Base-by-base conservation (phyloP, 1,140 invertebrate genomes). In the Sipha flava region DNA sequence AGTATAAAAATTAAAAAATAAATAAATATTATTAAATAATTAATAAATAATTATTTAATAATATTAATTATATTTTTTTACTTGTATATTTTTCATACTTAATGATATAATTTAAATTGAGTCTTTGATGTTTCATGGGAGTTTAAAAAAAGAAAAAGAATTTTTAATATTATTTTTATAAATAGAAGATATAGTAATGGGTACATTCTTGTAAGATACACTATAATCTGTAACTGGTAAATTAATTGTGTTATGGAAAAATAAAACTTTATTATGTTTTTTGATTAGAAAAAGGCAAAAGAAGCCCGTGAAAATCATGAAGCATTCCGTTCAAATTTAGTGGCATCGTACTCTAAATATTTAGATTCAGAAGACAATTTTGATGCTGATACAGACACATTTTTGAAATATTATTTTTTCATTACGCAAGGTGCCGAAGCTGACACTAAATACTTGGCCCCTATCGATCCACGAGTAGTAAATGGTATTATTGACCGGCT, bases 351-450 rank as follows among this genome's bases (percentile, higher is more conserved):
- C 31, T 52, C 49, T 2, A 54, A 77, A 12, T 54, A 77, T 14
- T 1, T 57, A 29, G 49, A 77, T 40, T 3, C 34, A 43, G 52
- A 57, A 43, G 73, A 77, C 0, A 57, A 18, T 18, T 5, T 1
- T 3, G 6, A 23, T 34, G 29, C 34, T 16, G 73, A 59, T 18
- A 40, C 54, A 10, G 37, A 43, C 7, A 77, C n/a, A 29, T 77
- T 49, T 43, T 57, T 77, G 16, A 77, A 77, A 59, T 77, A 77
- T 16, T 77, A 77, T 57, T 77, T 59, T 43, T 77, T 77, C n/a
- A 77, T 77, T 40, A 77, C 47, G 3, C 73, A 77, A 59, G 73
- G 73, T 2, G 73, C 73, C 0, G 52, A 77, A 43, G 52, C 73
- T 10, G 73, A 77, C 10, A 40, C 14, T 57, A 77, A 57, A 26